Conservation (phyloP, 2,113 vertebrate genomes). For the Haemorhous mexicanus region DNA sequence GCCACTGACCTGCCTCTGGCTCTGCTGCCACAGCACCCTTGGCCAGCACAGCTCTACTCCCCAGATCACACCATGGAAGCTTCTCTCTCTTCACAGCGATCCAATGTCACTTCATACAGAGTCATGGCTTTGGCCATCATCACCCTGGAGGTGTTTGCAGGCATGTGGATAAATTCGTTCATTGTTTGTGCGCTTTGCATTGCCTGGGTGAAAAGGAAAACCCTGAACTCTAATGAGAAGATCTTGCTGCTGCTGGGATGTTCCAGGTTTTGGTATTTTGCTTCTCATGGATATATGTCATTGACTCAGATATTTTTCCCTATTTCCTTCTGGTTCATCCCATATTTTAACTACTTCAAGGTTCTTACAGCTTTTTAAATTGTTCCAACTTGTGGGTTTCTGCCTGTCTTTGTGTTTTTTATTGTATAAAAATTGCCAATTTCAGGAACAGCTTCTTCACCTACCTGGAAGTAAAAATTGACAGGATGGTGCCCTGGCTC, state of each 20-base stretch:
- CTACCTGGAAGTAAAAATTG: no score
- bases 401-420: not conserved
- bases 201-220: not conserved
- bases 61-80: not conserved
- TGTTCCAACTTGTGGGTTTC: not conserved
- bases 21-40: not conserved
- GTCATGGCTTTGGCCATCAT: fast-evolving
- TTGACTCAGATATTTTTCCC: not conserved
- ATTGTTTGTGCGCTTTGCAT: not conserved
- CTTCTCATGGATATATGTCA: fast-evolving
- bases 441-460: no score
- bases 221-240: not conserved
- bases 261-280: not conserved
- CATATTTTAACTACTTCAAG: not conserved
- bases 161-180: not conserved
- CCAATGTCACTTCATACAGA: no score
- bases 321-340: fast-evolving
- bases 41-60: not conserved
- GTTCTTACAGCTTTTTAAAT: not conserved
- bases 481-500: no score
- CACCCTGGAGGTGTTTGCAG: no score
- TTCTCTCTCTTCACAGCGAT: no score
- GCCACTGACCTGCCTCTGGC: no score
- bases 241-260: not conserved
- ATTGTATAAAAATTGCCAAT: not conserved